These are phyloP conservation scores for Drosophila ogumai DNA, from an alignment of 1,140 invertebrate species.

Conservation along the genomic window DNA sequence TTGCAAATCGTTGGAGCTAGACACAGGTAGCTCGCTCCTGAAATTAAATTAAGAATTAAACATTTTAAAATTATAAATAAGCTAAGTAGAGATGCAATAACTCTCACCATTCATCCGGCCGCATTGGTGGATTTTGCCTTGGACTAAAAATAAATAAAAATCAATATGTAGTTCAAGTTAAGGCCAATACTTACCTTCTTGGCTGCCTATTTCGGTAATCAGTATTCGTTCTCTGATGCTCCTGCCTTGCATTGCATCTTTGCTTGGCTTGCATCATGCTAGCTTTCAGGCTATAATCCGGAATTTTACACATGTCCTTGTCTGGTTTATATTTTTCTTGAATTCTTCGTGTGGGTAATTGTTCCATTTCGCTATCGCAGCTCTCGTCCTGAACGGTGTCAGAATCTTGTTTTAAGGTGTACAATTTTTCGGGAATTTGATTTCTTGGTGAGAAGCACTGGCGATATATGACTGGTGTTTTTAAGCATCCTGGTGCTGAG, in stretches of 20 bases:
- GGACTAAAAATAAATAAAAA: not conserved
- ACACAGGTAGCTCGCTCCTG: not conserved
- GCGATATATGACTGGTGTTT: not conserved
- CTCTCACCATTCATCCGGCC: conserved; percentile 3
- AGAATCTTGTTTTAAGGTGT: not conserved
- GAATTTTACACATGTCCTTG: not conserved
- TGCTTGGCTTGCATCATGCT: not conserved
- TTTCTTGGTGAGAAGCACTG: not conserved
- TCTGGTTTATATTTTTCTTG: not conserved
- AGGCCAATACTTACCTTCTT: not conserved
- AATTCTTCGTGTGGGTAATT: not conserved
- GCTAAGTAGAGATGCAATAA: too few relatives aligned
- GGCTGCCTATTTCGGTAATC: not conserved
- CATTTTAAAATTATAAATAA: not conserved
- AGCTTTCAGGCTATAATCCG: not conserved
- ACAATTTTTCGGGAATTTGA: not conserved
- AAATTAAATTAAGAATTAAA: not conserved
- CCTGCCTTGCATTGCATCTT: not conserved
- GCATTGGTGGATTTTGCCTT: not conserved
- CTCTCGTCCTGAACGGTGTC: conserved; percentile 5
- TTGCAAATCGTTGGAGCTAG: not conserved
- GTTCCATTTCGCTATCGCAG: conserved; percentile 2
- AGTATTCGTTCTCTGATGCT: too few relatives aligned
- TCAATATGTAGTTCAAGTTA: not conserved
- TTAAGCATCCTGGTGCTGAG: not conserved